A percentile compares a stretch with the other conserved stretches of the same genome.
These are phyloP conservation scores for Protophormia terraenovae DNA, from an alignment of 2,888 invertebrate species.

Conservation along the genomic window DNA sequence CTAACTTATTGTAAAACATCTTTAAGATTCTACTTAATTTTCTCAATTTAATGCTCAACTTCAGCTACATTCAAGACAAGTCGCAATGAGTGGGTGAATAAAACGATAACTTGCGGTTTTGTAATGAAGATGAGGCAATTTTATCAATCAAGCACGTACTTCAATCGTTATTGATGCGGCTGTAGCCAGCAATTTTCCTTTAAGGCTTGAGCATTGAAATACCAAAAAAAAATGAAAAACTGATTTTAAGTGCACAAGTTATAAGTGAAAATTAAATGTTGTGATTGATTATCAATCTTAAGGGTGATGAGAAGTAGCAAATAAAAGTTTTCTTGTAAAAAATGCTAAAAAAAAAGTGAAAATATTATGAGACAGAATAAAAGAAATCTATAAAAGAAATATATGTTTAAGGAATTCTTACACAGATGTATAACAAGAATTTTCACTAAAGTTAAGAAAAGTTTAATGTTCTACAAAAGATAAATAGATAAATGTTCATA, in stretches of 20 bases:
- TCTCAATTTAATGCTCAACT: constrained; percentile 33
- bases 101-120: background rate
- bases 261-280: constrained; percentile 61
- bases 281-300: constrained; percentile 64
- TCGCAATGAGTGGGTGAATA: background rate
- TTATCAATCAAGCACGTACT: constrained; percentile 22
- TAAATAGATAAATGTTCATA: no score
- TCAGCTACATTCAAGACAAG: background rate
- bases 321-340: background rate
- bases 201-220: background rate
- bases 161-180: background rate
- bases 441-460: no score
- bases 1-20: background rate
- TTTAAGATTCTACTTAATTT: constrained; percentile 38
- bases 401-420: no score
- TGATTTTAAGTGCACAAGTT: constrained; percentile 4
- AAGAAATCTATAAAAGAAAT: no score
- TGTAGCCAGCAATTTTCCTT: background rate
- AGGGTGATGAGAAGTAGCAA: background rate
- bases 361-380: no score
- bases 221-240: background rate
- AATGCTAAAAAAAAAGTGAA: background rate
- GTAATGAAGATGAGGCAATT: constrained; percentile 1
- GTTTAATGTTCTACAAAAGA: no score
- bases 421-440: no score